Evolutionary conservation across 2,113 vertebrate species (phyloP).

Genomic region (Nannobrachium achirus): DNA sequence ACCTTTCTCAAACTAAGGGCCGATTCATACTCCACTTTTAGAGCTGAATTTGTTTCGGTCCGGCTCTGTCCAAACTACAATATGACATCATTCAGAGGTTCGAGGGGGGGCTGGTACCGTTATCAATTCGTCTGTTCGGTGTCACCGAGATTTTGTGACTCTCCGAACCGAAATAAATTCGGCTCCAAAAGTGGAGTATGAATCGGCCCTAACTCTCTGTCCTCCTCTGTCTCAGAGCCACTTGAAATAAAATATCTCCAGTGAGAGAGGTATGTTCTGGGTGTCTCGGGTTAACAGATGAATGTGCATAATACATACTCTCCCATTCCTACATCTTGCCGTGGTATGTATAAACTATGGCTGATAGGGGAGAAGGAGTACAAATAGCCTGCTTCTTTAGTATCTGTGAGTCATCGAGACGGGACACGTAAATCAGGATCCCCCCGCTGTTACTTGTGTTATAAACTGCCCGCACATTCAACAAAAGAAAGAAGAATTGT

Average conservation of each 20-base stretch:
- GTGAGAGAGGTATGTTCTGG: slow-evolving; percentile 38
- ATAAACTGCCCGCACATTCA: not conserved
- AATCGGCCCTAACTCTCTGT: slow-evolving; percentile 5
- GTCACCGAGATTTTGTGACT: no score
- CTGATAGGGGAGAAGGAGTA: slow-evolving; percentile 16
- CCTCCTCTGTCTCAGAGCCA: slow-evolving; percentile 31
- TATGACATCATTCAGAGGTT: no score
- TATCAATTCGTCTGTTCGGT: no score
- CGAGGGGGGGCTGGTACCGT: no score
- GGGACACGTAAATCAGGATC: not conserved
- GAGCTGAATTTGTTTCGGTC: no score
- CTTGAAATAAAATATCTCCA: slow-evolving; percentile 36
- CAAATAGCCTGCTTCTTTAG: not conserved
- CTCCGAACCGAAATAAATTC: no score
- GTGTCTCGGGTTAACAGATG: slow-evolving; percentile 46
- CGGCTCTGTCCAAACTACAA: no score
- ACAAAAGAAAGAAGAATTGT: not conserved
- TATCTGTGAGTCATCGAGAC: slow-evolving; percentile 28
- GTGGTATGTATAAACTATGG: slow-evolving; percentile 30
- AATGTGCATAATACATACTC: slow-evolving; percentile 14
- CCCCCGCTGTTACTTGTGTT: not conserved
- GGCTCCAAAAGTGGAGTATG: no score
- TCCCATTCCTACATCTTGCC: slow-evolving; percentile 19
- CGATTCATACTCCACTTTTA: no score
- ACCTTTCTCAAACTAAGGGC: slow-evolving; percentile 8